Evolutionary conservation across 2,888 invertebrate species (phyloP).

Genomic region (Nephrotoma flavescens): DNA sequence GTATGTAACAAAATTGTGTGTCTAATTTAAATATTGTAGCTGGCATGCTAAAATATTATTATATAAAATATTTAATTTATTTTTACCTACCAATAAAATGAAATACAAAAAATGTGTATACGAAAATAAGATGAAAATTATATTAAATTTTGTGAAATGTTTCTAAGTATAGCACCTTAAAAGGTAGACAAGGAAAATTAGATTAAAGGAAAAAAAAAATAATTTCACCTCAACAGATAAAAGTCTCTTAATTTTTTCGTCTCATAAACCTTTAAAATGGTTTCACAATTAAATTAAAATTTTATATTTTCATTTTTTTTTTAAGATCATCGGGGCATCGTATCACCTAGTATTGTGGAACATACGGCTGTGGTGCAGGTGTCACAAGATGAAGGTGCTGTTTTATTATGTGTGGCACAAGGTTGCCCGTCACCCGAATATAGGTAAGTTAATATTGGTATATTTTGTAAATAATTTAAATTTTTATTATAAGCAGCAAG

Average conservation of each 20-base stretch:
- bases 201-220: neutral
- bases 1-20: neutral
- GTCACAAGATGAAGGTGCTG: constrained; percentile 57
- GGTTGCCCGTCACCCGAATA: constrained; percentile 66
- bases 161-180: neutral
- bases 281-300: neutral
- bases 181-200: neutral
- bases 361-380: constrained; percentile 54
- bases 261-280: neutral
- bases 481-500: too few species aligned
- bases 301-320: constrained; percentile 12
- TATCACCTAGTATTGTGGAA: constrained; percentile 55
- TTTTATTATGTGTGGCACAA: constrained; percentile 63
- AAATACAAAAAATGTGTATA: neutral
- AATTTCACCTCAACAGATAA: neutral
- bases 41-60: neutral
- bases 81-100: neutral
- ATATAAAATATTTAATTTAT: neutral
- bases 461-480: too few species aligned
- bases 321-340: constrained; percentile 56
- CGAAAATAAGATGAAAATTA: neutral
- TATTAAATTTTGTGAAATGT: neutral
- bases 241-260: neutral
- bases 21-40: neutral
- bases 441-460: constrained; percentile 37